Evolutionary conservation across 2,888 invertebrate genomes (phyloP), one percentile per base, ranked within the genome.

Genomic region (Scaptomyza caliginosa): DNA sequence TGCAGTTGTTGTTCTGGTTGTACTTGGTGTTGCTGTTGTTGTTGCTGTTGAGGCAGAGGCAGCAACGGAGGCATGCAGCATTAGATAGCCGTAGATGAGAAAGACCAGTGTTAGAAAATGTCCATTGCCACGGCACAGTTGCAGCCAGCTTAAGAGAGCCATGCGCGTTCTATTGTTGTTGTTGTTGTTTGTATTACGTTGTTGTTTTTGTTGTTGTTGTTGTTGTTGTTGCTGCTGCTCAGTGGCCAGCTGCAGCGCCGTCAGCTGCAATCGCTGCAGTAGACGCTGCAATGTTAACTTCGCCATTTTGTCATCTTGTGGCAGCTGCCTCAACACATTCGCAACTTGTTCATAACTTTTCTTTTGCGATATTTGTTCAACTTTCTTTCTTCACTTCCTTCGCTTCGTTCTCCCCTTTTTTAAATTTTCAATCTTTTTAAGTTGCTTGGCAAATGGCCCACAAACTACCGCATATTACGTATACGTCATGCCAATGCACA

Each of bases 61-160:
- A 23, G 63, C 63, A 17, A 82, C 88, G 13, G 90, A 87, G 49
- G 89, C 89, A 46, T 82, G 80, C 67, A 89, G 77, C 68, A 90
- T 79, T 13, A 90, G 78, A 50, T 89, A 89, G 66, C 90, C 89
- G 56, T 90, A 90, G 57, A 90, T 77, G 42, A 90, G 80, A 59
- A 90, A 70, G 63, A 89, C 77, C 51, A 89, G 71, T 26, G 84
- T 77, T 16, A 89, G 49, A 64, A 88, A 89, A 46, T 74, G 51
- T 55, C 75, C 66, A 52, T 58, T 67, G 67, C 77, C 82, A 42
- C 69, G 74, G 56, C 86, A 84, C 59, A 83, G 43, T 46, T 86
- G 84, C 69, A 86, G 74, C 74, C 84, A 77, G 64, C 46, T 52
- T 38, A 51, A 58, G 36, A 67, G 58, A 50, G 72, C 79, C 77